Conservation (phyloP, 2,797 vertebrate genomes). For the Luscinia luscinia region DNA sequence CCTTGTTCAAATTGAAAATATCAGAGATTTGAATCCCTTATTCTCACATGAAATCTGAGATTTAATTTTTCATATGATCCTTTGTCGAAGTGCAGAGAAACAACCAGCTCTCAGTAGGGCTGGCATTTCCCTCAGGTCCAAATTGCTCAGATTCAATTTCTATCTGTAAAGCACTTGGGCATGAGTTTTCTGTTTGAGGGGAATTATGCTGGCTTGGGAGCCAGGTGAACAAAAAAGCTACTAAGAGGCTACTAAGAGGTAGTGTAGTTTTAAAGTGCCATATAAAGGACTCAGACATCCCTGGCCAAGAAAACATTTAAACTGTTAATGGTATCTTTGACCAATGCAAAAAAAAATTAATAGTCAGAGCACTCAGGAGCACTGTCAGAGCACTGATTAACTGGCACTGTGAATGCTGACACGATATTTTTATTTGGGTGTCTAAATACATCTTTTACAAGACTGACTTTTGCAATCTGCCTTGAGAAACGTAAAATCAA, state of each 20-base stretch:
- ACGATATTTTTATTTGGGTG: background rate
- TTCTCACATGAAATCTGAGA: background rate
- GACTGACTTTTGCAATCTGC: background rate
- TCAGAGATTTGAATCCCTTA: background rate
- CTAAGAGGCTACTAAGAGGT: background rate
- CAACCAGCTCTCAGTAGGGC: background rate
- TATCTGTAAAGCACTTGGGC: background rate
- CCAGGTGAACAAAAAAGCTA: background rate
- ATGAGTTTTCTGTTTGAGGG: background rate
- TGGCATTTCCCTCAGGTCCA: background rate
- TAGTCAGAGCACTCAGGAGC: background rate
- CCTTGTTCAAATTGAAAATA: background rate
- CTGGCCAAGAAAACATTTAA: background rate
- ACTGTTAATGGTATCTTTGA: background rate
- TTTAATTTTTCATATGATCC: background rate
- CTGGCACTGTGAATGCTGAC: background rate
- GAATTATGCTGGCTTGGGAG: background rate
- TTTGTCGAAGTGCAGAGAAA: background rate
- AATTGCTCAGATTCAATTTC: background rate
- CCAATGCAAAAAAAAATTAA: background rate
- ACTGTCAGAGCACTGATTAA: background rate
- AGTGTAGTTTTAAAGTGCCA: background rate
- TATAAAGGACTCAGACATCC: background rate
- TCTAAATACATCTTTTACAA: background rate
- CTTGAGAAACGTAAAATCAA: background rate